Evolutionary conservation across 2,888 invertebrate species (phyloP).

Genomic region (Leucozona laternaria): DNA sequence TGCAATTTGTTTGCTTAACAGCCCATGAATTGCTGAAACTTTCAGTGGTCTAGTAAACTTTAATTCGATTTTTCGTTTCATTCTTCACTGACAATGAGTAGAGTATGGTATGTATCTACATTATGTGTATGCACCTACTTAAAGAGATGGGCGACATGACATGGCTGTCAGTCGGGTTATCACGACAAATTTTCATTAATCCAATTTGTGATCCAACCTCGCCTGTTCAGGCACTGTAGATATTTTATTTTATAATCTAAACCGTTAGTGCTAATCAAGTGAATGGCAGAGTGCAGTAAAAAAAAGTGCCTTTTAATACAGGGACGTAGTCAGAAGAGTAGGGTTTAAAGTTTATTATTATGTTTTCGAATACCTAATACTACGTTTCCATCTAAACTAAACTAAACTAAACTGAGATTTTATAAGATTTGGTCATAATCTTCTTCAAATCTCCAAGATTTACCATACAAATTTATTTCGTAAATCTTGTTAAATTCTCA

Average conservation of each 20-base stretch:
- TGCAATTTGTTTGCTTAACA: constrained; percentile 63
- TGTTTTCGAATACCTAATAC: too few species aligned
- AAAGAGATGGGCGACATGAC: constrained; percentile 21
- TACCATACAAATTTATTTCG: too few species aligned
- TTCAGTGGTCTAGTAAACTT: constrained; percentile 39
- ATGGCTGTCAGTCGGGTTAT: constrained; percentile 13
- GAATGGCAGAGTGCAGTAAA: constrained; percentile 40
- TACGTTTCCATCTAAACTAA: too few species aligned
- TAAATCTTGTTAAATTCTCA: too few species aligned
- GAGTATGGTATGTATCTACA: neutral
- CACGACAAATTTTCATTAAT: constrained; percentile 48
- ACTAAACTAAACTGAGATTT: too few species aligned
- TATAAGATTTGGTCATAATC: too few species aligned
- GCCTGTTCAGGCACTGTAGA: constrained; percentile 31
- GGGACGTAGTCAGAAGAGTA: neutral
- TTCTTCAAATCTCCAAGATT: too few species aligned
- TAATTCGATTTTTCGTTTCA: constrained; percentile 37
- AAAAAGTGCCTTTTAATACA: constrained; percentile 30
- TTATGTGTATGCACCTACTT: neutral
- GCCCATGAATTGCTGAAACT: constrained; percentile 51
- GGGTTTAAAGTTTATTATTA: too few species aligned
- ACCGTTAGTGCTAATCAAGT: constrained; percentile 35
- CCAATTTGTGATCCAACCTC: constrained; percentile 56
- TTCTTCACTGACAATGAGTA: neutral
- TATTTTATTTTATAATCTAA: constrained; percentile 39